Conservation (phyloP, 2,113 vertebrate genomes). For the Dicerorhinus sumatrensis region DNA sequence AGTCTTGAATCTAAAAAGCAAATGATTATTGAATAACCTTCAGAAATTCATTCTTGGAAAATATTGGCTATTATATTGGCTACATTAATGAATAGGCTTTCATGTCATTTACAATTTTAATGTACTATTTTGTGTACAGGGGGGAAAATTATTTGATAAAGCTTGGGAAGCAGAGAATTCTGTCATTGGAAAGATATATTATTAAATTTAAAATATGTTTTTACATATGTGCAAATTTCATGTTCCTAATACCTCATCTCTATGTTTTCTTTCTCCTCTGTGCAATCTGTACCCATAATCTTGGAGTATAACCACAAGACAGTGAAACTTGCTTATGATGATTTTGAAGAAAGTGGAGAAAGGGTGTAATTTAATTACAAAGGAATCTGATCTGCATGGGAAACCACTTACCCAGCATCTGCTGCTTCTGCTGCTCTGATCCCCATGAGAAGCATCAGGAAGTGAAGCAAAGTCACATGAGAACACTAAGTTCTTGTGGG, state of each 20-base stretch:
- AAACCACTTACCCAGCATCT: conserved; percentile 85
- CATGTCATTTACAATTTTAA: conserved; percentile 17
- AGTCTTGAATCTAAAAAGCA: conserved; percentile 96
- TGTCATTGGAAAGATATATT: not conserved
- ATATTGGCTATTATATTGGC: not conserved
- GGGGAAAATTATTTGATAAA: conserved; percentile 24
- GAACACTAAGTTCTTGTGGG: conserved; percentile 83
- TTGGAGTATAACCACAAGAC: conserved; percentile 66
- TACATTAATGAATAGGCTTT: conserved; percentile 11
- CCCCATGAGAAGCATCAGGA: conserved; percentile 85
- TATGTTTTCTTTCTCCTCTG: conserved; percentile 41
- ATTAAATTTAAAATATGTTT: not conserved
- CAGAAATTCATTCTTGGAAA: conserved; percentile 18
- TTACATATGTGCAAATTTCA: conserved; percentile 24
- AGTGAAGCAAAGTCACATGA: conserved; percentile 85
- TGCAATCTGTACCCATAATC: conserved; percentile 62
- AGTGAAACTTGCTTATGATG: conserved; percentile 68
- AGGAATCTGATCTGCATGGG: conserved; percentile 81
- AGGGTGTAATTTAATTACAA: conserved; percentile 67
- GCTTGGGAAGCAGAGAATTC: not conserved
- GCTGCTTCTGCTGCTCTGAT: conserved; percentile 84
- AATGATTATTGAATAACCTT: conserved; percentile 67
- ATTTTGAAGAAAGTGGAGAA: conserved; percentile 64
- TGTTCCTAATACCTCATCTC: conserved; percentile 45
- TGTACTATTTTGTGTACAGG: not conserved